phyloP scores from a whole-genome alignment of 2,113 vertebrate species.

The Platichthys flesus region DNA sequence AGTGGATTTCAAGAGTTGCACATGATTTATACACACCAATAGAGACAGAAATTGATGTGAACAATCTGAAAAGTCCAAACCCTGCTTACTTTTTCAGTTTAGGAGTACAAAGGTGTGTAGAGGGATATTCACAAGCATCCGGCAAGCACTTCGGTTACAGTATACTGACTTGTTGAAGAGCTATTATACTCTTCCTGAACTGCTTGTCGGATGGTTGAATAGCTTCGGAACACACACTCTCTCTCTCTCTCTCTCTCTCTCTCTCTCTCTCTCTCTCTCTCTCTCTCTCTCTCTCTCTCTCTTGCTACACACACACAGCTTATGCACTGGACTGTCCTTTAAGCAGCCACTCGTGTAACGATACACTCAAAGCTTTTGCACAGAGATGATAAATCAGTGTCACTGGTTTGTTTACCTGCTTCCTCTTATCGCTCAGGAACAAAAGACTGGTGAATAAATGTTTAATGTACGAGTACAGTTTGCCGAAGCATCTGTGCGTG shows the following conservation, averaged over 20 bases:
- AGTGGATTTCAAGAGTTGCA: not conserved
- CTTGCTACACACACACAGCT: not conserved
- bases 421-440: not conserved
- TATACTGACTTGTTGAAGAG: not conserved
- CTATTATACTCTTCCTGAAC: not conserved
- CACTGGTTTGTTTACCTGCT: not conserved
- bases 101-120: not conserved
- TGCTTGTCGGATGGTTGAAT: not conserved
- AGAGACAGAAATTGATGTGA: not conserved
- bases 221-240: not conserved
- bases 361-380: not conserved
- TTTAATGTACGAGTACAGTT: not conserved
- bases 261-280: not conserved
- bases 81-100: not conserved
- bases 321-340: not conserved
- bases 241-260: not conserved
- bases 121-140: not conserved
- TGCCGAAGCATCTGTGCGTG: not conserved
- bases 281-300: not conserved
- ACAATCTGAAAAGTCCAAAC: not conserved
- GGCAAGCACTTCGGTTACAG: not conserved
- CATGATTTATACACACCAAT: not conserved
- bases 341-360: not conserved
- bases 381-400: not conserved
- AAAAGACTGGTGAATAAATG: not conserved